Conservation (phyloP, 1,140 invertebrate species). For the Drosophila parabipectinata region DNA sequence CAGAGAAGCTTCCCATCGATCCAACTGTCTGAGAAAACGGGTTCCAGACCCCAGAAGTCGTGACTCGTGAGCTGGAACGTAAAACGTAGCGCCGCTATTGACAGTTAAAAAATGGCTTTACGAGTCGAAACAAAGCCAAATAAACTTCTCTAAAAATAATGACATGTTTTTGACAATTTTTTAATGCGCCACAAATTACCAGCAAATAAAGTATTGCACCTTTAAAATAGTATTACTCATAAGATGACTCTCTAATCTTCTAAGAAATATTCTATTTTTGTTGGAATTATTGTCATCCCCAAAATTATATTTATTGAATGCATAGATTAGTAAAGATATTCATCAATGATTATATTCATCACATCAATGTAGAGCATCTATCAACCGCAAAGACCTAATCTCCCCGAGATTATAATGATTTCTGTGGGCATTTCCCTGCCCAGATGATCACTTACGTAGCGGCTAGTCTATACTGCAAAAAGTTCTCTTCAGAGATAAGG, state of each 20-base stretch:
- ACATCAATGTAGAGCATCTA: constrained; percentile 11
- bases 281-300: no score
- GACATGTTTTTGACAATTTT: not conserved
- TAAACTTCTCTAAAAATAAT: not conserved
- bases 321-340: not conserved
- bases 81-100: constrained; percentile 14
- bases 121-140: not conserved
- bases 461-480: constrained; percentile 20
- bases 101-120: constrained; percentile 12
- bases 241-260: not conserved
- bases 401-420: constrained; percentile 24
- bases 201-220: not conserved
- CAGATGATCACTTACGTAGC: constrained; percentile 38
- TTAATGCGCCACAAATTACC: not conserved
- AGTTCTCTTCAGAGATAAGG: constrained; percentile 34
- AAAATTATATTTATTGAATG: no score
- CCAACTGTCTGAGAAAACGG: constrained; percentile 13
- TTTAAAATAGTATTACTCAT: not conserved
- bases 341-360: no score
- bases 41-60: constrained; percentile 38
- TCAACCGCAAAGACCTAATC: not conserved
- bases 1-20: constrained; percentile 24
- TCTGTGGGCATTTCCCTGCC: constrained; percentile 41
- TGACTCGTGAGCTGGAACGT: constrained; percentile 45
- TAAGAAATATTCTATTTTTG: not conserved